These are phyloP conservation scores for Drosophila greeni DNA, from an alignment of 2,888 invertebrate species.

Conservation along the genomic window DNA sequence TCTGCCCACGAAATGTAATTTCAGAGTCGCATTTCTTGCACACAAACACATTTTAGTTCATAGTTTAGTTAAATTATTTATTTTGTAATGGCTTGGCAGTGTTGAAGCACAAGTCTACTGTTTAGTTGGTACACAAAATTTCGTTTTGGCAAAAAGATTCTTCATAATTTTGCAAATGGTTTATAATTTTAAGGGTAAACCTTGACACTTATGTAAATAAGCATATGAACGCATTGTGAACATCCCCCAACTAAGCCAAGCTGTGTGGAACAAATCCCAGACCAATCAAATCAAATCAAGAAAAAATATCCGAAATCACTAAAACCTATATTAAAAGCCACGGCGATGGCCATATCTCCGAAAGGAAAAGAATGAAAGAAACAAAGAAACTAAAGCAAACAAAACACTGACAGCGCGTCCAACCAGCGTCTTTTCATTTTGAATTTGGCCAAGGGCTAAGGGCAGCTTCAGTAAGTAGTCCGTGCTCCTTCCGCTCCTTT, in stretches of 20 bases:
- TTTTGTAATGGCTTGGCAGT: constrained; percentile 48
- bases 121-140: constrained; percentile 47
- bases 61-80: constrained; percentile 73
- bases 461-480: constrained; percentile 55
- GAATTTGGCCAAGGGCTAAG: constrained; percentile 52
- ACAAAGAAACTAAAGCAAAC: constrained; percentile 37
- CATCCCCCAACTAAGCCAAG: constrained; percentile 43
- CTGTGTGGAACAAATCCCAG: constrained; percentile 36
- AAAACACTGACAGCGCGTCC: constrained; percentile 49
- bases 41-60: constrained; percentile 47
- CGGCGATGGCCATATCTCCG: constrained; percentile 36
- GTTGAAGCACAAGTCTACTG: constrained; percentile 45
- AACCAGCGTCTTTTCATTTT: constrained; percentile 63
- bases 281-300: constrained; percentile 32
- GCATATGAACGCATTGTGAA: constrained; percentile 60
- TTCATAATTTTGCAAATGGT: constrained; percentile 67
- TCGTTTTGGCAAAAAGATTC: constrained; percentile 78
- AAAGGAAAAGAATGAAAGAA: constrained; percentile 24
- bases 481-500: constrained; percentile 19
- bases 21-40: constrained; percentile 46
- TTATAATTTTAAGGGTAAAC: constrained; percentile 38
- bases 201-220: constrained; percentile 57
- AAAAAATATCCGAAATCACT: constrained; percentile 40
- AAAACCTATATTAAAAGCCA: constrained; percentile 55
- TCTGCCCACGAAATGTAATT: constrained; percentile 53